These are phyloP conservation scores for Astatoreochromis straeleni DNA, from an alignment of 2,113 vertebrate species.

Conservation along the genomic window DNA sequence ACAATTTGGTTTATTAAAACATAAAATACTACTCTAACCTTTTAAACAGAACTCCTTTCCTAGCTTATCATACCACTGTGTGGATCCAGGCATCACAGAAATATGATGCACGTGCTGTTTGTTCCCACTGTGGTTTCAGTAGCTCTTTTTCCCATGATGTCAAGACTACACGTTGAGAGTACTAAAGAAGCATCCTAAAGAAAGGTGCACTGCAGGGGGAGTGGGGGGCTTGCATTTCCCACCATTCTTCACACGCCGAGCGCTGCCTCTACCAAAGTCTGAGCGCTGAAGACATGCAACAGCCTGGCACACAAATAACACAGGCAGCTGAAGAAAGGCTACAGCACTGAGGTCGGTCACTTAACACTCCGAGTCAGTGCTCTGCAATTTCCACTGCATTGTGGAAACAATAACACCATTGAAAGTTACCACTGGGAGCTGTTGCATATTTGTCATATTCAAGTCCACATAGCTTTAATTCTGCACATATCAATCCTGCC, in stretches of 20 bases:
- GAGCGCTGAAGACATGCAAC: background rate
- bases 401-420: slow-evolving; percentile 23
- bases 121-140: background rate
- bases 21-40: background rate
- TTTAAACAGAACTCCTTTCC: background rate
- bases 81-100: background rate
- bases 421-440: background rate
- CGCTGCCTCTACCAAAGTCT: background rate
- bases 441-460: background rate
- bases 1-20: background rate
- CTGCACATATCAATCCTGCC: background rate
- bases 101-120: slow-evolving; percentile 10
- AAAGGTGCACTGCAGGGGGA: background rate
- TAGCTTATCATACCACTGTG: background rate
- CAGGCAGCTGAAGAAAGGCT: background rate
- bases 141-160: slow-evolving; percentile 19
- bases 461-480: background rate
- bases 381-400: slow-evolving; percentile 8
- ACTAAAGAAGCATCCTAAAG: slow-evolving; percentile 32
- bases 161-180: slow-evolving; percentile 28
- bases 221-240: slow-evolving; percentile 24
- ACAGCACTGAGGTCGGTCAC: background rate
- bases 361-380: background rate
- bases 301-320: slow-evolving; percentile 15
- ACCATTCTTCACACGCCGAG: slow-evolving; percentile 24